Evolutionary conservation across 2,113 vertebrate species (phyloP), one percentile per base, ranked within the genome.

Genomic region (Grammomys surdaster): DNA sequence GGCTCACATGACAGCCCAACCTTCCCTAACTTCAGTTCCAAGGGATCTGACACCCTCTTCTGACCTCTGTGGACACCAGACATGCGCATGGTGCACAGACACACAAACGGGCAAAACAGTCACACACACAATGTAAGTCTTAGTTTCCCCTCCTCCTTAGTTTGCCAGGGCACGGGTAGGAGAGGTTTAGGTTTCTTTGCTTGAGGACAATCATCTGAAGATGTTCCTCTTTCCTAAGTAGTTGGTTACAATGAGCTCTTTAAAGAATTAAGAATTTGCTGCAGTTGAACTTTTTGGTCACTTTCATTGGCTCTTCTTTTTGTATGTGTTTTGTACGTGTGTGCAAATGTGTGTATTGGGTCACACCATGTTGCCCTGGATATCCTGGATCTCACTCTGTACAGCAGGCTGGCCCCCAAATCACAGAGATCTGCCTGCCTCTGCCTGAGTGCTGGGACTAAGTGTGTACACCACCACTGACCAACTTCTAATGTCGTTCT

Each of bases 261-360:
- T 87, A 77, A 89, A 89, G n/a, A 91, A 73, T 89, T 77, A 65
- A 91, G n/a, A 91, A 73, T 89, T 78, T 54, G 20, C 58, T 19
- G 48, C 69, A 77, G 33, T 93, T 81, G 96, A 58, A 95, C 95
- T 3, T 76, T 96, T 70, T 31, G 88, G 56, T 92, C 16, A 69
- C 31, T 91, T 94, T 73, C 54, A 16, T 69, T 90, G 95, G 24
- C 89, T 96, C 54, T 90, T 87, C 7, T 72, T 78, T 75, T 28
- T 85, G 46, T 69, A 7, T 4, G 63, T 70, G 31, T 67, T 65
- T 46, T 33, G 12, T 69, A 9, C 24, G 84, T 22, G 1, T 86
- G 28, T 86, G 26, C 26, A 46, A 11, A 7, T 20, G 60, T 46
- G 58, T n/a, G 48, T 5, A 4, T 13, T 0, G n/a, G 72, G 72